Conservation (phyloP, 2,888 invertebrate species). For the Pteria penguin region DNA sequence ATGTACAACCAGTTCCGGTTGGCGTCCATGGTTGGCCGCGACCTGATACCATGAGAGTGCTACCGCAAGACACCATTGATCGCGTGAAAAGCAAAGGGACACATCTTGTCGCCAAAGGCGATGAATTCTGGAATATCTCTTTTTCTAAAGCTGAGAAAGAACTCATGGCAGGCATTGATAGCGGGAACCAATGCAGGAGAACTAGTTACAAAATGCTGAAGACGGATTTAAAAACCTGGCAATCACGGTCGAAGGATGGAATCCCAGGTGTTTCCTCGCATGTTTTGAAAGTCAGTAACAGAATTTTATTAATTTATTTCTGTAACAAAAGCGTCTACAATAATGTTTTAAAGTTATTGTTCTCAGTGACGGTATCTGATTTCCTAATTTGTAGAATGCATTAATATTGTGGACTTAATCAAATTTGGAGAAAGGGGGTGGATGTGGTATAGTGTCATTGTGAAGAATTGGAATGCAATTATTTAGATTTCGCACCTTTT, state of each 20-base stretch:
- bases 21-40: not conserved
- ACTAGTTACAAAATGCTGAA: not conserved
- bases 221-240: not conserved
- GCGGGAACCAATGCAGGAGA: not conserved
- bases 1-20: not conserved
- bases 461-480: too few species aligned
- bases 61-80: not conserved
- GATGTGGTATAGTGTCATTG: too few species aligned
- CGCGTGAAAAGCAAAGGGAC: not conserved
- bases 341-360: too few species aligned
- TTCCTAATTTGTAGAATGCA: too few species aligned
- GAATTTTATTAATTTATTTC: too few species aligned
- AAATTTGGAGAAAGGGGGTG: too few species aligned
- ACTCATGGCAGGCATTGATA: not conserved
- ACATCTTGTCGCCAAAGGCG: not conserved
- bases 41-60: not conserved
- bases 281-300: not conserved
- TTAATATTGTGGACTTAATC: too few species aligned
- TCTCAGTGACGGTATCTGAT: too few species aligned
- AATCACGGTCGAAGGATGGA: not conserved
- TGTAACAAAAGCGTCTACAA: too few species aligned
- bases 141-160: conserved; percentile 1
- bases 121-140: conserved; percentile 2
- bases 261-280: not conserved
- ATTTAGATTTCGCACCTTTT: too few species aligned